These are phyloP conservation scores for Alcis repandata DNA, from an alignment of 2,888 invertebrate genomes.

Conservation along the genomic window DNA sequence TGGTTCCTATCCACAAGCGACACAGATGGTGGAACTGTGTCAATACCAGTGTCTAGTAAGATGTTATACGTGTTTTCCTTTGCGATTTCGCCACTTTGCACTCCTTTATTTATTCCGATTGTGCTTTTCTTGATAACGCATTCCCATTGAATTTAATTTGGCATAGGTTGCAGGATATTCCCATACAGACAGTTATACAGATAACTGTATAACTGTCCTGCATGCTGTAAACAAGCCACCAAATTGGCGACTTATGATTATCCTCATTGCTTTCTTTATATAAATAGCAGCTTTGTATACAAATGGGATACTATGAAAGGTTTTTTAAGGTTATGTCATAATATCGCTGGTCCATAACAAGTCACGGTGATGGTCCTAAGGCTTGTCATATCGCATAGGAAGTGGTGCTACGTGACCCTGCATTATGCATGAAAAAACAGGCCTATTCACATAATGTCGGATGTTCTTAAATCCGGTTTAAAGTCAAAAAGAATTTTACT, in stretches of 20 bases:
- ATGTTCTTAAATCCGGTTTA: neutral
- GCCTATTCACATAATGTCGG: conserved; percentile 10
- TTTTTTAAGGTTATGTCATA: conserved; percentile 38
- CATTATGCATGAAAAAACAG: conserved; percentile 50
- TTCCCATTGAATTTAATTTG: conserved; percentile 20
- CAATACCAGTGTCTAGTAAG: neutral
- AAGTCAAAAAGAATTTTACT: neutral
- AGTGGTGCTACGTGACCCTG: conserved; percentile 46
- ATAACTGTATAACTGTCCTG: neutral
- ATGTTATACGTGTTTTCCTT: neutral
- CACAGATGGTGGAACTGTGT: too few species aligned
- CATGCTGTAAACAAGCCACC: conserved; percentile 29
- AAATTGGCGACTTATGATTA: conserved; percentile 36
- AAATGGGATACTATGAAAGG: conserved; percentile 29
- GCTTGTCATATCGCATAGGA: conserved; percentile 43
- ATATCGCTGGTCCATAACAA: conserved; percentile 30
- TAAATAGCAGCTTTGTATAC: conserved; percentile 31
- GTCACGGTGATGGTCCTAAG: conserved; percentile 39
- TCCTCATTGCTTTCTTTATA: conserved; percentile 25
- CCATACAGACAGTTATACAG: neutral
- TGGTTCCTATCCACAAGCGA: too few species aligned
- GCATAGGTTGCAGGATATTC: conserved; percentile 21
- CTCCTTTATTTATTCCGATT: neutral
- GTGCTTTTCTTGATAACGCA: neutral
- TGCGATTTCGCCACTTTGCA: neutral